Evolutionary conservation across 2,113 vertebrate genomes (phyloP).

Genomic region (Phalacrocorax brasilianus): DNA sequence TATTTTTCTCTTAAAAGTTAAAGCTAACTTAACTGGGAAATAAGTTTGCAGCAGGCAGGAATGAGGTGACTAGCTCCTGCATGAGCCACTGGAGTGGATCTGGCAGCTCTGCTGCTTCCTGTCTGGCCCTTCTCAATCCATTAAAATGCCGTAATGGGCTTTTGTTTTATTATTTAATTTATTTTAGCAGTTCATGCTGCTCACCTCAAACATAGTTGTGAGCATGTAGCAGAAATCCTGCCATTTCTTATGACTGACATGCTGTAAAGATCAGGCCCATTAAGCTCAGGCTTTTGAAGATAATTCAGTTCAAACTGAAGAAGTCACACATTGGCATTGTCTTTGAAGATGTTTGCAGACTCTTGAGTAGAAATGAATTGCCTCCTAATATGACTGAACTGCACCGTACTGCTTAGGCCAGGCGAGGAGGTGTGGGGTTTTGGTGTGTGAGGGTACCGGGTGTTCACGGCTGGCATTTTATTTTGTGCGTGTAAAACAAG

Average conservation of each 20-base stretch:
- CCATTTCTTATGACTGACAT: not conserved
- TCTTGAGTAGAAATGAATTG: not conserved
- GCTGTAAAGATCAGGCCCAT: not conserved
- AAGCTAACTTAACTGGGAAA: slow-evolving; percentile 39
- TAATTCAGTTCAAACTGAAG: not conserved
- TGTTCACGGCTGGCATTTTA: not conserved
- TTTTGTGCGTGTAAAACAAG: not conserved
- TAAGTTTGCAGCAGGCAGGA: slow-evolving; percentile 47
- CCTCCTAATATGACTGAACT: not conserved
- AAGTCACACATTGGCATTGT: not conserved
- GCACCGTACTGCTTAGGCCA: not conserved
- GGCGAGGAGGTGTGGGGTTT: accelerated
- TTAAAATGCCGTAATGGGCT: slow-evolving; percentile 60
- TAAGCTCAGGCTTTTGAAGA: not conserved
- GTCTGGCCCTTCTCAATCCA: slow-evolving; percentile 55
- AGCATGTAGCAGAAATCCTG: not conserved
- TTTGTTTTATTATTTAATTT: slow-evolving; percentile 67
- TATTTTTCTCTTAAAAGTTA: slow-evolving; percentile 28
- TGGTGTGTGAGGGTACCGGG: not conserved
- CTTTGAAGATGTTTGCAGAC: not conserved
- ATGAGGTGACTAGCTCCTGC: slow-evolving; percentile 43
- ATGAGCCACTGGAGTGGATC: slow-evolving; percentile 36
- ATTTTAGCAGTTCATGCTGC: slow-evolving; percentile 45
- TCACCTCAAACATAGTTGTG: slow-evolving; percentile 30
- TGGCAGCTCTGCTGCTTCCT: slow-evolving; percentile 40